These are phyloP conservation scores for Anthopleura sola DNA, from an alignment of 64 coral and sea anemone genomes.

Conservation along the genomic window DNA sequence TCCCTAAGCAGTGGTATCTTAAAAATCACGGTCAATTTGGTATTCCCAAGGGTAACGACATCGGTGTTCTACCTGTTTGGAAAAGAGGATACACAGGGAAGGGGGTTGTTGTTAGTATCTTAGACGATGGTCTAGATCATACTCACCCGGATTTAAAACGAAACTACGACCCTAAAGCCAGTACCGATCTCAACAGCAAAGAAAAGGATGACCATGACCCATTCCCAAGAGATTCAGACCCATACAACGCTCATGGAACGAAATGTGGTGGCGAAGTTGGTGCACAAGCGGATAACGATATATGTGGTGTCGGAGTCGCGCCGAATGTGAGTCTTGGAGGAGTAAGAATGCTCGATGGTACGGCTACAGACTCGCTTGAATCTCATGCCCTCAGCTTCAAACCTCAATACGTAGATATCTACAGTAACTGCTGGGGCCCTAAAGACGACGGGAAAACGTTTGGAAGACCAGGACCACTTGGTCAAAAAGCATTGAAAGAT, in stretches of 20 bases:
- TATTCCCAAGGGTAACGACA: slow-evolving; percentile 47
- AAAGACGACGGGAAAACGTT: slow-evolving; percentile 90
- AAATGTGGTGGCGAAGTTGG: slow-evolving; percentile 88
- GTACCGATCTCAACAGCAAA: slow-evolving; percentile 68
- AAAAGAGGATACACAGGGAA: slow-evolving; percentile 60
- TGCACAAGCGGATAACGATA: slow-evolving; percentile 81
- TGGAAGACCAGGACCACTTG: slow-evolving; percentile 74
- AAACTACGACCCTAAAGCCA: slow-evolving; percentile 86
- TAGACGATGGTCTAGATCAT: slow-evolving; percentile 80
- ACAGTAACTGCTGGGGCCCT: slow-evolving; percentile 89
- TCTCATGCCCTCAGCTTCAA: slow-evolving; percentile 67
- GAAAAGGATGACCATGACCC: slow-evolving; percentile 65
- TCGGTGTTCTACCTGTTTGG: slow-evolving; percentile 71
- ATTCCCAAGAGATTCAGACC: slow-evolving; percentile 73
- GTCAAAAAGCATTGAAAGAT: slow-evolving; percentile 55
- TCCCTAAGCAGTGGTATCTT: slow-evolving; percentile 75
- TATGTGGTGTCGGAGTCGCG: slow-evolving; percentile 83
- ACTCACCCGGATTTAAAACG: slow-evolving; percentile 83
- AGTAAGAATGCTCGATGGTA: slow-evolving; percentile 83
- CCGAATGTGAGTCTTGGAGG: slow-evolving; percentile 87
- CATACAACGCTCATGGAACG: slow-evolving; percentile 89
- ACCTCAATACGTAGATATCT: slow-evolving; percentile 75
- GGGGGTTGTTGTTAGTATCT: slow-evolving; percentile 72
- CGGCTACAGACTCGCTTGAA: slow-evolving; percentile 71
- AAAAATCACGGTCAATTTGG: slow-evolving; percentile 60